Percentiles rank a stretch among this genome's conserved stretches.
Conservation (phyloP, 2,113 vertebrate genomes). For the Aegotheles bennettii region DNA sequence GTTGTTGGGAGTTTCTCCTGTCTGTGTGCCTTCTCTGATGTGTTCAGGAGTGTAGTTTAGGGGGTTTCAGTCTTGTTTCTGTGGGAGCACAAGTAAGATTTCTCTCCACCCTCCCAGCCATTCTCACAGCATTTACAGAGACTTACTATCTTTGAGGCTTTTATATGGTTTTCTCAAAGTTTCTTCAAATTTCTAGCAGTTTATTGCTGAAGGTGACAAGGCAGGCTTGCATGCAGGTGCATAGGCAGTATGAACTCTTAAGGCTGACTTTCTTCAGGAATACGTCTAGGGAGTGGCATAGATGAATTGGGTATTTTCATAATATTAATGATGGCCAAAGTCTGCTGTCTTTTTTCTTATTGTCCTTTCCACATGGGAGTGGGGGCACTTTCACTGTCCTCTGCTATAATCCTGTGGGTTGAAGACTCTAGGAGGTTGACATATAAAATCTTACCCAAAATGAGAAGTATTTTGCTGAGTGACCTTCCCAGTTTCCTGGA, state of each 20-base stretch:
- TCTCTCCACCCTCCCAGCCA: background rate
- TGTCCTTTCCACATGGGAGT: background rate
- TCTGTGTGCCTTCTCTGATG: background rate
- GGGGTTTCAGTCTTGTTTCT: background rate
- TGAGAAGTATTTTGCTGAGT: background rate
- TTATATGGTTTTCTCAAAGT: background rate
- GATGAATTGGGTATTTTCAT: background rate
- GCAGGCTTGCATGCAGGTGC: background rate
- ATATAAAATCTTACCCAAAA: background rate
- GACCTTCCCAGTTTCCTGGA: background rate
- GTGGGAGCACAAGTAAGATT: background rate
- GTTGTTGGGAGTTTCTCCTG: background rate
- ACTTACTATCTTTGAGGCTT: background rate
- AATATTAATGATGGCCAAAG: background rate
- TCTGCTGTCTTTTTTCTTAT: background rate
- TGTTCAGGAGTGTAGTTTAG: background rate
- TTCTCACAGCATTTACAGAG: background rate
- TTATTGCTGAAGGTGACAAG: background rate
- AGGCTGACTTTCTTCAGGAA: background rate
- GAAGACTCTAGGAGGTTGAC: background rate
- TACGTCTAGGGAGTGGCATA: background rate
- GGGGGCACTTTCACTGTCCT: background rate
- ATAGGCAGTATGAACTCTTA: background rate
- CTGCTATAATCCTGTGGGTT: background rate
- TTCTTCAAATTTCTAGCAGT: background rate